Evolutionary conservation across 2,113 vertebrate genomes (phyloP), one percentile per base, ranked within the genome.

Genomic region (Struthio camelus): DNA sequence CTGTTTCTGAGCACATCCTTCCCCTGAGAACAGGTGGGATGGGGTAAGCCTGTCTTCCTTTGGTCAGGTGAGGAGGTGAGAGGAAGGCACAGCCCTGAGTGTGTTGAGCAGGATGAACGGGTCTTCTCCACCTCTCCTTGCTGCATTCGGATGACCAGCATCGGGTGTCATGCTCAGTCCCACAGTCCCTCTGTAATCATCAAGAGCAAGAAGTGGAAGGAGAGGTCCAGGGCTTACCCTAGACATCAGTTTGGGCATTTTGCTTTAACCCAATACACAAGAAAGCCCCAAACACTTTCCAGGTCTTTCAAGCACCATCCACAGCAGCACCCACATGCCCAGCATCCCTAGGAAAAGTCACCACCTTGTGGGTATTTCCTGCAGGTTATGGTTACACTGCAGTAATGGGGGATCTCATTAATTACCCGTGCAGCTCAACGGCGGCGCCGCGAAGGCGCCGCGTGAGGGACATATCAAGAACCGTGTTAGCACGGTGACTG

Each of bases 401-500:
- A 34, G 83, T 61, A 32, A 58, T 44, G 79, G 62, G 92, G 84
- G 53, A 70, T 84, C 66, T 40, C 86, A 80, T 96, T 96, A 95
- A 93, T 93, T 84, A 90, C 94, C 65, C 23, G 4, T 69, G 17
- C 84, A 22, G 81, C 92, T 79, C 88, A 82, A 73, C 1, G 64
- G 71, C 34, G 89, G 1, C 80, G 93, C 28, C 27, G 91, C 34
- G 59, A 91, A 80, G 94, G 96, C 89, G 36, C n/a, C 20, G 36
- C 48, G 48, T 14, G 46, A 65, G 61, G 70, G 93, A 80, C 96
- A 91, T 88, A 85, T 75, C 96, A 83, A 93, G 94, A 96, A 80
- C 93, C 94, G 80, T 93, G 97, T 95, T 89, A 58, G 25, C 96
- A 94, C 85, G 82, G 94, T 94, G 66, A 79, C 87, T 87, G 84